Percentiles rank a stretch among this genome's conserved stretches.
These are phyloP conservation scores for Nemurella pictetii DNA, from an alignment of 2,888 invertebrate species.

Conservation along the genomic window DNA sequence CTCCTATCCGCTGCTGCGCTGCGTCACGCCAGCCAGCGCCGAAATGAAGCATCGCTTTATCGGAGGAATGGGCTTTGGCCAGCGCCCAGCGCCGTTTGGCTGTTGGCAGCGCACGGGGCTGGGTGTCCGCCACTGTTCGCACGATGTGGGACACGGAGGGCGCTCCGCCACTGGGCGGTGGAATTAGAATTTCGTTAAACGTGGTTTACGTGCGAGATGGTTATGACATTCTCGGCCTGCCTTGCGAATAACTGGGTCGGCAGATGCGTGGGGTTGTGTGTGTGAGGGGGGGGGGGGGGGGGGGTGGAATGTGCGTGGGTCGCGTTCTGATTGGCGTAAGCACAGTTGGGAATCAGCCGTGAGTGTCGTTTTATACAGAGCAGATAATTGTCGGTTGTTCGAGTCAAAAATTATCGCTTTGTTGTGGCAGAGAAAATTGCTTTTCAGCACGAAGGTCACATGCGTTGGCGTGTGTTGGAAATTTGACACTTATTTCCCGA, in stretches of 20 bases:
- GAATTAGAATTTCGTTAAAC: neutral
- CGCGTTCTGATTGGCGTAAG: too few relatives aligned
- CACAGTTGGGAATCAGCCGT: too few relatives aligned
- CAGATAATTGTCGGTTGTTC: too few relatives aligned
- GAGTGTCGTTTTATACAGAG: too few relatives aligned
- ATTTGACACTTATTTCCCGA: too few relatives aligned
- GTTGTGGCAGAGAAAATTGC: too few relatives aligned
- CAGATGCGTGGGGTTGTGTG: neutral
- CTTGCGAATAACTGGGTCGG: neutral
- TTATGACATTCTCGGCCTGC: neutral
- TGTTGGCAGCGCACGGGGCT: too few relatives aligned
- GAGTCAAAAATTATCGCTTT: too few relatives aligned
- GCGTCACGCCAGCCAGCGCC: neutral
- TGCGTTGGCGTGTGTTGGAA: too few relatives aligned
- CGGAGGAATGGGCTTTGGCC: neutral
- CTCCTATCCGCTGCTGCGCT: too few relatives aligned
- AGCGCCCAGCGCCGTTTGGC: neutral
- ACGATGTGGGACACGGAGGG: neutral
- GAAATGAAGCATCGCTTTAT: neutral
- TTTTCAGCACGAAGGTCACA: too few relatives aligned
- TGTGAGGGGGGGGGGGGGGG: too few relatives aligned
- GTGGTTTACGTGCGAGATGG: neutral
- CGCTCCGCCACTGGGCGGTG: neutral
- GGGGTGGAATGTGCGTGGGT: neutral
- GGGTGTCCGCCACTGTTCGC: neutral